These are phyloP conservation scores for Apodemia hepburni DNA, from an alignment of 2,888 invertebrate species.

Conservation along the genomic window DNA sequence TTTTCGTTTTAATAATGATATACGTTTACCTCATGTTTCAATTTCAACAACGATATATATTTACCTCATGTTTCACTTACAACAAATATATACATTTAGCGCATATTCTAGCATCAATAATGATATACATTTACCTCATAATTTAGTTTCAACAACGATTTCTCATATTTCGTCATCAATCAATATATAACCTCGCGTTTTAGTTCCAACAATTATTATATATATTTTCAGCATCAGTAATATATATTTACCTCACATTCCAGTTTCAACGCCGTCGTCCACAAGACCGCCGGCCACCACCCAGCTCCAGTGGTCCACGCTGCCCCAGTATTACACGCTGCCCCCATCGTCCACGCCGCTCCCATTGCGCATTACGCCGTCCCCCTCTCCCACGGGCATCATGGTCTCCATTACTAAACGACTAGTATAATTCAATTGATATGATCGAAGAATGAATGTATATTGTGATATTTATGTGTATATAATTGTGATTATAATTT, in stretches of 20 bases:
- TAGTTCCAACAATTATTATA: too few species aligned
- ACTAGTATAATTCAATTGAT: conserved; percentile 47
- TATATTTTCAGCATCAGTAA: too few species aligned
- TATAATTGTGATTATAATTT: conserved; percentile 53
- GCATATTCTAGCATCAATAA: too few species aligned
- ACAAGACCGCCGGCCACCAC: conserved; percentile 73
- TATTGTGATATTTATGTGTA: conserved; percentile 79
- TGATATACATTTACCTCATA: too few species aligned
- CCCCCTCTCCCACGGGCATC: conserved; percentile 57
- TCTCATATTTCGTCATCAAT: too few species aligned
- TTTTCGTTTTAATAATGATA: too few species aligned
- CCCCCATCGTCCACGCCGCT: conserved; percentile 46
- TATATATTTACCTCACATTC: conserved; percentile 28
- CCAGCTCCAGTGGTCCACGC: conserved; percentile 60
- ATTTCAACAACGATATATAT: too few species aligned
- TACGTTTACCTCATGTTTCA: too few species aligned
- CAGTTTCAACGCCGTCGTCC: conserved; percentile 78
- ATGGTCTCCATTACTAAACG: conserved; percentile 65
- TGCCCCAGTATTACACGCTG: conserved; percentile 44
- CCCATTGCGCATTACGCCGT: conserved; percentile 31
- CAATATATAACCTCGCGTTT: too few species aligned
- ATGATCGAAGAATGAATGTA: conserved; percentile 63
- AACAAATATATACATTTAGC: too few species aligned
- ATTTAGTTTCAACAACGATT: too few species aligned
- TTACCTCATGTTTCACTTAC: too few species aligned